Evolutionary conservation across 2,888 invertebrate genomes (phyloP), one percentile per base, ranked within the genome.

Genomic region (Drosophila lacicola): DNA sequence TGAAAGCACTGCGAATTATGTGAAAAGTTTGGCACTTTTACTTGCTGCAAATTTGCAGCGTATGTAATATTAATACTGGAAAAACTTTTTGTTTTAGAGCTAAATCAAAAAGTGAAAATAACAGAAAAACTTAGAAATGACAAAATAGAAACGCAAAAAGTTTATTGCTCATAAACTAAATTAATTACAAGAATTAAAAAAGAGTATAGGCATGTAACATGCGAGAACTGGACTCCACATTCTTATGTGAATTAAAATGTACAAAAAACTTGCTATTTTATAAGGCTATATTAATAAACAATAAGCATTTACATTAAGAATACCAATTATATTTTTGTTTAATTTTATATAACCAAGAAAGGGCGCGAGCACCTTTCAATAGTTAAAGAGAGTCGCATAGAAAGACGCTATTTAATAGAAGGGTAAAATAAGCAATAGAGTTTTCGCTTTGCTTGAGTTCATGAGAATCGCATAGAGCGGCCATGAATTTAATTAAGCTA

Each of bases 21-120:
- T 39, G 33, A 60, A 56, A 56, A 63, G 44, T 74, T 70, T 42
- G 36, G 1, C 10, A 44, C 11, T 39, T 66, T 49, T 56, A 36
- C 39, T 44, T 21, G 33, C 41, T 49, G 19, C 2, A 14, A 33
- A 70, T 19, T 33, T 4, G 14, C 25, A 21, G 37, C 17, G 62
- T 41, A 63, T 63, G 36, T 49, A 49, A 39, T 25, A 44, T 34
- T 46, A 57, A 55, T 53, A 36, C 34, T 5, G 45, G 4, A 4
- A 17, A 58, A 55, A 47, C 44, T 62, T 61, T 45, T 54, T 36
- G 19, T 42, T 37, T 46, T n/a, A 6, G 19, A 58, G 42, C 41
- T n/a, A 14, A 56, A 42, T 57, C 11, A 21, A 54, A 25, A n/a
- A 14, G 11, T 11, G 6, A 34, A 21, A 65, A n/a, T 8, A 17